A percentile compares a stretch with the other conserved stretches of the same genome.
Evolutionary conservation across 2,888 invertebrate species (phyloP).

Genomic region (Bursaphelenchus okinawaensis): DNA sequence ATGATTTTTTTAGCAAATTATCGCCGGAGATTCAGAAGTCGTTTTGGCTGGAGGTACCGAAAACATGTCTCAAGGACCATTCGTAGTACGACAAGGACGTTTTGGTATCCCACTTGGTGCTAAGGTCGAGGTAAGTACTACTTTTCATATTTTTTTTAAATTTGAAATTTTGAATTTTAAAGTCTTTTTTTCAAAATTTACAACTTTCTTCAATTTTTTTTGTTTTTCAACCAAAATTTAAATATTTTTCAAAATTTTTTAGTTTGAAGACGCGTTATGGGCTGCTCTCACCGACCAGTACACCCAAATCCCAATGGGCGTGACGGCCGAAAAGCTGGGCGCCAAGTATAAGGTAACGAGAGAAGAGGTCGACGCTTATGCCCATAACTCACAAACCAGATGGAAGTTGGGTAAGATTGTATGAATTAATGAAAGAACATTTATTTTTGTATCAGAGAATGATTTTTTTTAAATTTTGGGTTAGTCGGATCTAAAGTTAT

Average conservation of each 20-base stretch:
- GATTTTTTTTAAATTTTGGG: too few relatives aligned
- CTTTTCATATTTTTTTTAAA: not conserved
- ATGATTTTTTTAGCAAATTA: constrained; percentile 74
- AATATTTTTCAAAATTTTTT: too few relatives aligned
- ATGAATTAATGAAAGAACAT: too few relatives aligned
- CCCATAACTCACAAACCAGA: constrained; percentile 75
- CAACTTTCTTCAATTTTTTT: too few relatives aligned
- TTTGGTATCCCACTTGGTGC: constrained; percentile 69
- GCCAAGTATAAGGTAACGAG: constrained; percentile 75
- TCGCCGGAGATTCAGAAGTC: constrained; percentile 75
- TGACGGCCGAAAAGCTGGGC: constrained; percentile 88
- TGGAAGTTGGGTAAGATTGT: constrained; percentile 76
- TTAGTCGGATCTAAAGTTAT: too few relatives aligned
- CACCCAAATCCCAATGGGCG: constrained; percentile 86
- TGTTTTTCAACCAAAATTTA: too few relatives aligned
- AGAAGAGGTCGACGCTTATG: constrained; percentile 78
- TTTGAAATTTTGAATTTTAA: not conserved
- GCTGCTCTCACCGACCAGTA: constrained; percentile 77
- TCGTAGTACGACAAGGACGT: constrained; percentile 74
- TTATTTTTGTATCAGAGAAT: too few relatives aligned
- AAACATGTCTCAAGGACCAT: constrained; percentile 89
- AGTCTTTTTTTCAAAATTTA: not conserved
- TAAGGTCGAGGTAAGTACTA: constrained; percentile 17
- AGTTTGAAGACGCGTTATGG: constrained; percentile 85
- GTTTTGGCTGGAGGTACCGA: constrained; percentile 86